These are phyloP conservation scores for Pseudomyrmex sp. DNA, from an alignment of 1,140 invertebrate genomes.

Conservation along the genomic window DNA sequence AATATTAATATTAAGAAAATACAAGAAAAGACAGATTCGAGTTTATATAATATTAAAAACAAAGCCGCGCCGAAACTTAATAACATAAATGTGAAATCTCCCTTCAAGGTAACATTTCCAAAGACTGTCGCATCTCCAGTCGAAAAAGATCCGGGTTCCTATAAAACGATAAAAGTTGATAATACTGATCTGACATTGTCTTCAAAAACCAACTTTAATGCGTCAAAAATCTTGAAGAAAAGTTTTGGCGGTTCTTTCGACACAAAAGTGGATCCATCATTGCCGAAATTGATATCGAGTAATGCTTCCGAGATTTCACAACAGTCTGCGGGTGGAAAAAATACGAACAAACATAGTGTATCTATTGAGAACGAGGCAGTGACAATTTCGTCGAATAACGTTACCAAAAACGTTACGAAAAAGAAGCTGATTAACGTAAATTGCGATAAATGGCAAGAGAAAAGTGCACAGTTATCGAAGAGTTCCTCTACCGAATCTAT, in stretches of 20 bases:
- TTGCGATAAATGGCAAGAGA: not conserved
- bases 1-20: not conserved
- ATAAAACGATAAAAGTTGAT: not conserved
- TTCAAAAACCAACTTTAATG: not conserved
- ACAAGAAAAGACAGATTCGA: not conserved
- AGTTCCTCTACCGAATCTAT: conserved; percentile 72
- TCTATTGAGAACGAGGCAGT: not conserved
- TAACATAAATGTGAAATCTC: not conserved
- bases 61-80: not conserved
- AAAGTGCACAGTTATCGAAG: conserved; percentile 30
- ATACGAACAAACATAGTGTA: not conserved
- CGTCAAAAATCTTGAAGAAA: conserved; percentile 6
- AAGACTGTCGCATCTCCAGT: not conserved
- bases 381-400: not conserved
- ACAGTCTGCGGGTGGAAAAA: not conserved
- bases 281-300: too few species aligned
- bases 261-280: not conserved
- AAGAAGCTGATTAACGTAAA: conserved; percentile 3
- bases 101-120: not conserved
- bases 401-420: conserved; percentile 11
- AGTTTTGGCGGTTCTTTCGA: not conserved
- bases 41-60: not conserved
- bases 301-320: not conserved
- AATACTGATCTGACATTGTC: not conserved
- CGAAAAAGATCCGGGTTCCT: not conserved